Percentiles rank a stretch among this genome's conserved stretches.
Evolutionary conservation across 2,888 invertebrate genomes (phyloP).

Genomic region (Globia sparganii): DNA sequence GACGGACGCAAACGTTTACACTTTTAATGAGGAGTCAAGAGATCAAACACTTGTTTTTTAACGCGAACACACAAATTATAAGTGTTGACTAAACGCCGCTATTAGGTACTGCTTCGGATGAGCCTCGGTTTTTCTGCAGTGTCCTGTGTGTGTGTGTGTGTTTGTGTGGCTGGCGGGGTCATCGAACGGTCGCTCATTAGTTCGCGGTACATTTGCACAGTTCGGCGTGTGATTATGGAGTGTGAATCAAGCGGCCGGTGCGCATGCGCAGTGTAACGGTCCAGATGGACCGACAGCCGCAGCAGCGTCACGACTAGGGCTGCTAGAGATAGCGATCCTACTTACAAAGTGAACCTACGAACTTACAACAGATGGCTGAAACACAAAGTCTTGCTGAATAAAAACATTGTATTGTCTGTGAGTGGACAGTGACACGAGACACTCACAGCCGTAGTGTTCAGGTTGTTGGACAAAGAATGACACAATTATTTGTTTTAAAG

Average conservation of each 20-base stretch:
- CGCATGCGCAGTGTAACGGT: conserved; percentile 50
- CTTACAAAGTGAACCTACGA: neutral
- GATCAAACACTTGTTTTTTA: conserved; percentile 58
- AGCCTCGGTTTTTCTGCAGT: neutral
- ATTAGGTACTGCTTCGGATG: conserved; percentile 24
- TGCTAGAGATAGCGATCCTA: conserved; percentile 13
- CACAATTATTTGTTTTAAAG: neutral
- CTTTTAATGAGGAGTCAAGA: conserved; percentile 54
- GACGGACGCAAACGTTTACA: conserved; percentile 28
- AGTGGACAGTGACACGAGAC: no score
- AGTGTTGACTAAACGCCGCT: conserved; percentile 45
- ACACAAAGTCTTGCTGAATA: neutral
- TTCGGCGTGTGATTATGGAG: conserved; percentile 62
- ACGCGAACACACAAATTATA: conserved; percentile 30
- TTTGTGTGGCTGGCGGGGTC: conserved; percentile 42
- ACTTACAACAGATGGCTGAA: neutral
- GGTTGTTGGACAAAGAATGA: neutral
- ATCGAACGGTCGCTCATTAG: conserved; percentile 62
- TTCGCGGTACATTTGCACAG: conserved; percentile 53
- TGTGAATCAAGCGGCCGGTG: conserved; percentile 48
- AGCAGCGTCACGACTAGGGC: conserved; percentile 41
- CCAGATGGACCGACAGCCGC: conserved; percentile 5
- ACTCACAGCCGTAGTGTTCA: no score
- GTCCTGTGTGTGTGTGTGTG: conserved; percentile 8
- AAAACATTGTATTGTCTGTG: neutral